A percentile compares a stretch with the other conserved stretches of the same genome.
These are phyloP conservation scores for Cataglyphis altisquamis DNA, from an alignment of 2,888 invertebrate species.

Conservation along the genomic window DNA sequence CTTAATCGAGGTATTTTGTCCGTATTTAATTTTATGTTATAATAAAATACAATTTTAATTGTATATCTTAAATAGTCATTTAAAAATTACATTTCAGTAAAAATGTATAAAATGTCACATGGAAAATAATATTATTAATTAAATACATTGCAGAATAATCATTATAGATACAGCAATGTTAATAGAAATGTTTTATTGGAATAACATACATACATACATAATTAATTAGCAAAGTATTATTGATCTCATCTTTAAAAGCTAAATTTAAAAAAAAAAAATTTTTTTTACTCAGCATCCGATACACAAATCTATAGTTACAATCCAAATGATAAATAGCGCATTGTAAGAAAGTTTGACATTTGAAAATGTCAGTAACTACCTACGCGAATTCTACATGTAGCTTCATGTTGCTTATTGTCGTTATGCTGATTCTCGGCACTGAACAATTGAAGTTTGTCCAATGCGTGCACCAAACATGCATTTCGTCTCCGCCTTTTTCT, in stretches of 20 bases:
- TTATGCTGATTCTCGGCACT: conserved; percentile 66
- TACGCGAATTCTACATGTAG: conserved; percentile 76
- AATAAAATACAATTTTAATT: neutral
- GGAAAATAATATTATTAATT: neutral
- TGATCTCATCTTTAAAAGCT: neutral
- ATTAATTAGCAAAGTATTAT: neutral
- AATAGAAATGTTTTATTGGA: neutral
- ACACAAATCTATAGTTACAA: conserved; percentile 48
- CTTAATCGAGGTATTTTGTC: neutral
- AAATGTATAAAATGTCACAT: neutral
- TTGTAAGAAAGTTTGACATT: conserved; percentile 80
- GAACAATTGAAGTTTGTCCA: conserved; percentile 54
- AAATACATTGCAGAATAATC: neutral
- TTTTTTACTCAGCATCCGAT: neutral
- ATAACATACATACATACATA: neutral
- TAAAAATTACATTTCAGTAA: neutral
- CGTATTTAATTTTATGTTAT: neutral
- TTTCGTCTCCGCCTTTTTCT: neutral
- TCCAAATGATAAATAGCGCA: conserved; percentile 78
- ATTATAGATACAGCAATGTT: neutral
- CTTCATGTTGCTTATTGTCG: conserved; percentile 68
- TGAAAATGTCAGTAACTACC: conserved; percentile 84
- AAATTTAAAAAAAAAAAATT: neutral
- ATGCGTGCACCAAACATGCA: conserved; percentile 4
- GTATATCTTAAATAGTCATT: neutral